A percentile compares a stretch with the other conserved stretches of the same genome.
Conservation (phyloP, 2,797 vertebrate genomes). For the Xenopus petersii region DNA sequence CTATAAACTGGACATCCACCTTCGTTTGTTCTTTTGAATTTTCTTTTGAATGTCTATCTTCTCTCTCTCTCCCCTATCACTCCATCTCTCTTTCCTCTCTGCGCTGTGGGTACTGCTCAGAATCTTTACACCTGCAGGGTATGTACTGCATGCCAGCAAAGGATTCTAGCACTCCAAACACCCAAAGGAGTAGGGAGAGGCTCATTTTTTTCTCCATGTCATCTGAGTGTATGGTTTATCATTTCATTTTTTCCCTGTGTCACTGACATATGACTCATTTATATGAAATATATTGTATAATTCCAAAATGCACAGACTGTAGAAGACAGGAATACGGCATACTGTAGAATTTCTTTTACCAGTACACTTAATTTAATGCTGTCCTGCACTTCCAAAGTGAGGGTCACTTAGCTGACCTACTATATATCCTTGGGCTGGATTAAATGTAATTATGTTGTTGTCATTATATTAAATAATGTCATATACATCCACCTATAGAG, state of each 20-base stretch:
- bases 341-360: no score
- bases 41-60: constrained; percentile 24
- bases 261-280: not conserved
- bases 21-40: constrained; percentile 23
- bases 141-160: constrained; percentile 57
- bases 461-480: no score
- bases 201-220: constrained; percentile 6
- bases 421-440: no score
- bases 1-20: not conserved
- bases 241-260: not conserved
- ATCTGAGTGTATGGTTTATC: constrained; percentile 1
- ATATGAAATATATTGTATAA: not conserved
- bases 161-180: constrained; percentile 48
- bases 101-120: constrained; percentile 63
- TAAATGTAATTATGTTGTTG: no score
- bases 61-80: not conserved
- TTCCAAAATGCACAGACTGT: no score
- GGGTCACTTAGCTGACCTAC: no score
- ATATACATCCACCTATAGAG: no score
- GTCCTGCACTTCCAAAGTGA: no score
- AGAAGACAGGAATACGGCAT: no score
- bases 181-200: constrained; percentile 49
- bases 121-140: constrained; percentile 74
- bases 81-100: constrained; percentile 49
- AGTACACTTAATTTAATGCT: no score